Base-by-base conservation (phyloP, 1,140 invertebrate genomes). In the Euglossa dilemma region DNA sequence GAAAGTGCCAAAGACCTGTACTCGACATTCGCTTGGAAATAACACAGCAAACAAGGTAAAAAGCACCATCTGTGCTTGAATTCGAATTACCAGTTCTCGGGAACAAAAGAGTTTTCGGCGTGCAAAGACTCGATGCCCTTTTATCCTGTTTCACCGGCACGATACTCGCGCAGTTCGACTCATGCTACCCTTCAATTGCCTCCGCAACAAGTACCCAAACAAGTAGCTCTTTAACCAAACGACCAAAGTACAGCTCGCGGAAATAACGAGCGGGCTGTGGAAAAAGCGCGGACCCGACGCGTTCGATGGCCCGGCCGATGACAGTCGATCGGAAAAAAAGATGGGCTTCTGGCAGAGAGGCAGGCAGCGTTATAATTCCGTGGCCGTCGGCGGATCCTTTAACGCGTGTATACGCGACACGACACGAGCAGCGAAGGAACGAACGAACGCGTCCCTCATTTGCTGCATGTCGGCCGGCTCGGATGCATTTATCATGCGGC, bases 401-500 rank as follows among this genome's bases (percentile, higher is more conserved):
- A 82, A 73, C 71, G 85, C 63, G 80, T 72, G 69, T 82, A 54
- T 52, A 25, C 59, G 72, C 45, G 84, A 70, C 43, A 59, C 54
- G 16, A 56, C 54, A 14, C 50, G 50, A 50, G 12, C 11, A 14
- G 50, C 25, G 25, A 45, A 45, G 11, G 66, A 67, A 64, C 28
- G 63, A 66, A 25, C 45, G 76, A 56, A 71, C 64, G 52, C 74
- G 69, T 79, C 57, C 75, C 74, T 88, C 79, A 88, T 88, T 88
- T 85, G 78, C 87, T 85, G 87, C 86, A 88, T 78, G 83, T 88
- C 83, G 79, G 57, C 63, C 79, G 63, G 56, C 83, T 79, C 75
- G 74, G 86, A 88, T 79, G 78, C 87, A 88, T 88, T 88, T 88
- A 88, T 88, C 87, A 88, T 88, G 64, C 74, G 78, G 78, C 87